Conservation (phyloP, 2,888 invertebrate species). For the Acanthosepion pharaonis region DNA sequence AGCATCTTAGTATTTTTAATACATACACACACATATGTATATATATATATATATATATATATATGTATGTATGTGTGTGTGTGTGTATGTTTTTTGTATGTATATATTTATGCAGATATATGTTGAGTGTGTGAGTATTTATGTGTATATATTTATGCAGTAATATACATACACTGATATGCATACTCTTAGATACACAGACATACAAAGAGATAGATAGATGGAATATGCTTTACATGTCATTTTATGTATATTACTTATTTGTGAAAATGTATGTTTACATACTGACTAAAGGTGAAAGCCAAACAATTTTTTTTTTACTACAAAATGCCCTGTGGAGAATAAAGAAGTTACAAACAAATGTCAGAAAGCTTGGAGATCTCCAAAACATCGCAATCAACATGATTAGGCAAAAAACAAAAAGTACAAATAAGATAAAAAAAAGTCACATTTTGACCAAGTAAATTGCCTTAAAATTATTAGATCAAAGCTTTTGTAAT, state of each 20-base stretch:
- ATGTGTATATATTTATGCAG: no score
- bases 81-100: no score
- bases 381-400: background rate
- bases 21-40: no score
- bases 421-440: background rate
- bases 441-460: conserved; percentile 16
- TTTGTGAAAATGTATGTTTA: background rate
- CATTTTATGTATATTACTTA: no score
- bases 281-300: background rate
- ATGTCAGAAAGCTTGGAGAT: background rate
- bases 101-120: no score
- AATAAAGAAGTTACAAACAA: background rate
- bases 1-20: no score
- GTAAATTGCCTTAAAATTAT: conserved; percentile 9
- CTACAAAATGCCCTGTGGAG: background rate
- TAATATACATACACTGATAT: background rate
- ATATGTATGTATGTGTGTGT: no score
- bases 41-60: no score
- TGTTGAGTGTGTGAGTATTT: no score
- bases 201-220: background rate
- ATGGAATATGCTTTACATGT: background rate
- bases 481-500: background rate
- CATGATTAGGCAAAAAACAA: background rate
- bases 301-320: background rate
- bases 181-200: background rate